These are phyloP conservation scores for Ptilorrhoa leucosticta DNA, from an alignment of 2,113 vertebrate species.

Conservation along the genomic window DNA sequence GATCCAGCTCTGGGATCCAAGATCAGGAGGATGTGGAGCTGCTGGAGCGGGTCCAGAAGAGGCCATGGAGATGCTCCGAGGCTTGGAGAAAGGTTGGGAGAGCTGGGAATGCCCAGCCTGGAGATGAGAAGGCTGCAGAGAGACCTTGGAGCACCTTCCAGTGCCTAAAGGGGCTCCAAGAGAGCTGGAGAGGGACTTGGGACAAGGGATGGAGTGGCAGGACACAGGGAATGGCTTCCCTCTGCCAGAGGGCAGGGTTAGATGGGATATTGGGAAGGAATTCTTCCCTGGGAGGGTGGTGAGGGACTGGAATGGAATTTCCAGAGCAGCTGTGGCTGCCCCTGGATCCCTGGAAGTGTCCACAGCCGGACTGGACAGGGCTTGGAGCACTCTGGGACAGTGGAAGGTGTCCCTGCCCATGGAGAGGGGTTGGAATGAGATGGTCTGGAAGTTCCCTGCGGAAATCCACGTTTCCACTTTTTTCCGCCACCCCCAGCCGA, in stretches of 20 bases:
- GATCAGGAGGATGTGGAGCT: neutral
- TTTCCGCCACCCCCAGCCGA: fast-evolving
- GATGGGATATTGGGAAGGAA: neutral
- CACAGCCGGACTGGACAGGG: fast-evolving
- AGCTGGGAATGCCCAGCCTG: neutral
- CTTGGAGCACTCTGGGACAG: neutral
- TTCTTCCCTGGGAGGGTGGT: fast-evolving
- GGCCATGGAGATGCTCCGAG: neutral
- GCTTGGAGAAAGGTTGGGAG: neutral
- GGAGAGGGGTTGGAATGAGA: neutral
- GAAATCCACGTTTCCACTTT: fast-evolving
- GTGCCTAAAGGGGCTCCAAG: neutral
- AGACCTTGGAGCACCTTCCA: neutral
- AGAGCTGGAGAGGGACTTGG: neutral
- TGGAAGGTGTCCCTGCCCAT: fast-evolving
- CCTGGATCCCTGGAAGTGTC: neutral
- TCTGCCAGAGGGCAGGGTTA: neutral
- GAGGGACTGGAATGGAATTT: neutral
- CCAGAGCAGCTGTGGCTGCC: neutral
- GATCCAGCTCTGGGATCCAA: neutral
- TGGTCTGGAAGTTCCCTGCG: fast-evolving
- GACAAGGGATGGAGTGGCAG: neutral
- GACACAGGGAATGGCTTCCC: neutral
- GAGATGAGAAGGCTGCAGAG: neutral
- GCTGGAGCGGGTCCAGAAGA: neutral